Base-by-base conservation (phyloP, 2,797 vertebrate species). In the Takifugu ocellatus region DNA sequence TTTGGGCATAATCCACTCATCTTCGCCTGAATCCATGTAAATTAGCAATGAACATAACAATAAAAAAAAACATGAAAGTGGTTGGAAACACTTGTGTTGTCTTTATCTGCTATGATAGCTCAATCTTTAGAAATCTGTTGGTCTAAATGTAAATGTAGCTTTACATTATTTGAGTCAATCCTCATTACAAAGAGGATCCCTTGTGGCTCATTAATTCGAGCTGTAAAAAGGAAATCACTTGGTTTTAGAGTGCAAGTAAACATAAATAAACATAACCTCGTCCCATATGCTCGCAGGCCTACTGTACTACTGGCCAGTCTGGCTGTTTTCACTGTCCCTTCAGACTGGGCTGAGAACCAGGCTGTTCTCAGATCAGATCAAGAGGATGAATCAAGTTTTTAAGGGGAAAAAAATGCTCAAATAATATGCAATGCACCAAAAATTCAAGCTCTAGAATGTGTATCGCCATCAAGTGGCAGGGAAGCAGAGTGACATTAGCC, bases 201-300 rank as follows among this genome's bases (percentile, higher is more conserved):
- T 9, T 0, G 7, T 56, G 56, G 10, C 49, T 77, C 66, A 74
- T 69, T 74, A 72, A 56, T 70, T 8, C 7, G 27, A 66, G 70
- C 54, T 72, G 14, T 5, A 7, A 24, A 25, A 25, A 45, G 16
- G 16, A 63, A 65, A 50, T 65, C 53, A 66, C 57, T 25, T 24
- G 44, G 56, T 57, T 69, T 71, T 59, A 59, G 31, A 70, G 63
- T 33, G 64, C 43, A 6, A 27, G 3, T 4, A 57, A 77, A 51
- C 51, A 51, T 4, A 57, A 77, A 51, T 53, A 51, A 56, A 59
- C 16, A 9, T 25, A 11, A 56, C 59, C 43, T 49, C 15, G 5
- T 69, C 52, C 69, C 78, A 73, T 82, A 82, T 84, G 82, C 48
- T 80, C 33, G 25, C 74, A 75, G 77, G 80, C 72, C 59, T 65